These are phyloP conservation scores for Ferrisia virgata DNA, from an alignment of 2,888 invertebrate genomes.

Conservation along the genomic window DNA sequence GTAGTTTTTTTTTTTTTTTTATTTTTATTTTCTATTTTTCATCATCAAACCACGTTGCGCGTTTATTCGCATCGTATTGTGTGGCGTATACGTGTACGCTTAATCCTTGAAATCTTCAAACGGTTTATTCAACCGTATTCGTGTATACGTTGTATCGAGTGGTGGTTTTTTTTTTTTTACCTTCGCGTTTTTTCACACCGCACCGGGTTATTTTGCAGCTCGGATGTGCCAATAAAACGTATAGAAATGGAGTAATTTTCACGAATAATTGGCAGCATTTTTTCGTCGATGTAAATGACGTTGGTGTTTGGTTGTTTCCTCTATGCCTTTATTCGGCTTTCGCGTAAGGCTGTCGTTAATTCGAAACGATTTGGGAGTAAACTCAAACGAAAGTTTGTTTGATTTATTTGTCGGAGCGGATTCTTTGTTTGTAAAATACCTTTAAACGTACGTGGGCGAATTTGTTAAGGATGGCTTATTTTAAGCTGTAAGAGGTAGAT, in stretches of 20 bases:
- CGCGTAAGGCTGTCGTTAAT: no score
- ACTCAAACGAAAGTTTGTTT: neutral
- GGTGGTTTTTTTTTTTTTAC: neutral
- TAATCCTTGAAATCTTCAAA: neutral
- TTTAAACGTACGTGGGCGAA: neutral
- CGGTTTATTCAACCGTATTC: neutral
- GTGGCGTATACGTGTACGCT: neutral
- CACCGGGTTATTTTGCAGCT: neutral
- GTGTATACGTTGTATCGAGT: neutral
- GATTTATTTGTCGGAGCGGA: neutral
- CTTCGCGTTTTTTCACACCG: neutral
- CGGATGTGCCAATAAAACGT: no score
- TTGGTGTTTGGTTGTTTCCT: neutral
- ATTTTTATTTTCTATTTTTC: no score
- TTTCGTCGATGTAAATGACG: no score
- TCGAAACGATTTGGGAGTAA: neutral
- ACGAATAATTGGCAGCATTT: no score
- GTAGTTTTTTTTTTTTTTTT: no score
- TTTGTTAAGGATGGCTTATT: no score
- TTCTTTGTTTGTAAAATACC: neutral
- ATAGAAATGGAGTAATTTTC: no score
- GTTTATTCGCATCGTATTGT: neutral
- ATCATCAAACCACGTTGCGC: neutral
- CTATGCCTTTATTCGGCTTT: no score
- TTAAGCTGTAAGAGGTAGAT: no score